Conservation (phyloP, 1,140 invertebrate species). For the Leptinotarsa lineolata region DNA sequence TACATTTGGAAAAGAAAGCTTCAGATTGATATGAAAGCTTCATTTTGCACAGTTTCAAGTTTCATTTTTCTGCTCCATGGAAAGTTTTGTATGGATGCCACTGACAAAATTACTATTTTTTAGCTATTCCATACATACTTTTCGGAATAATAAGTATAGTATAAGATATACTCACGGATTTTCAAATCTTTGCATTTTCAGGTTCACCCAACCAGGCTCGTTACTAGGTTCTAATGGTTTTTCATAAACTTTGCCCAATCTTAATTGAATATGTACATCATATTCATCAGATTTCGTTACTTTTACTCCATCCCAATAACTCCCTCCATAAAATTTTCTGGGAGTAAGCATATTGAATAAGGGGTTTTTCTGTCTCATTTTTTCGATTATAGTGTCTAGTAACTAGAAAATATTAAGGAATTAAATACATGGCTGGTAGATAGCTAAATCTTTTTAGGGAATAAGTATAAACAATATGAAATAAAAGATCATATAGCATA, state of each 20-base stretch:
- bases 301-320: constrained; percentile 1
- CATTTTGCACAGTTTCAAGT: neutral
- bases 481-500: too few relatives aligned
- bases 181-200: neutral
- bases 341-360: neutral
- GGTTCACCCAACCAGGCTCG: constrained; percentile 1
- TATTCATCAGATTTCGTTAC: constrained; percentile 12
- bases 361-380: neutral
- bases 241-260: neutral
- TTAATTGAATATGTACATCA: neutral
- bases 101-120: too few relatives aligned
- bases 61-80: too few relatives aligned
- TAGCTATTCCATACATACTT: too few relatives aligned
- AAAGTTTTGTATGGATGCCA: too few relatives aligned
- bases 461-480: too few relatives aligned
- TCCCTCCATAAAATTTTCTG: constrained; percentile 1
- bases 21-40: too few relatives aligned
- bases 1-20: too few relatives aligned
- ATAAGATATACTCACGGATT: neutral
- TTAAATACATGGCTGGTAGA: neutral
- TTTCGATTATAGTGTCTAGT: neutral
- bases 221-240: constrained; percentile 7
- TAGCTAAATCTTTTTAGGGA: too few relatives aligned
- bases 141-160: too few relatives aligned
- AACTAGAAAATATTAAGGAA: neutral